Conservation (phyloP, 2,888 invertebrate species). For the Rhyacophila evoluta region DNA sequence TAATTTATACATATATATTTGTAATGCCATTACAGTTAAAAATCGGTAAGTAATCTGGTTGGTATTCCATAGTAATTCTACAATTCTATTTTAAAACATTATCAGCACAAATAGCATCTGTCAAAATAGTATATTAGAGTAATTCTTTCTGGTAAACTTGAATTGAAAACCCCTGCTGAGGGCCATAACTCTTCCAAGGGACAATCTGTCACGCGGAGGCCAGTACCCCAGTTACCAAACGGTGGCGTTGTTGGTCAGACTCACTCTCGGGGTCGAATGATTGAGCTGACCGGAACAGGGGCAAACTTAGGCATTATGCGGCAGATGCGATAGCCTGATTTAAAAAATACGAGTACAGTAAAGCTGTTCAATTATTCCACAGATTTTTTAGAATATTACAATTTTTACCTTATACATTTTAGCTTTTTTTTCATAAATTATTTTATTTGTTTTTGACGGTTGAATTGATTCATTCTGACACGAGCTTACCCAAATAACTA, state of each 20-base stretch:
- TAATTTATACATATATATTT: too few relatives aligned
- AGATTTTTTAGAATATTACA: too few relatives aligned
- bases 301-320: neutral
- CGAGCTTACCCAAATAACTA: too few relatives aligned
- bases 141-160: neutral
- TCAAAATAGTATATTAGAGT: neutral
- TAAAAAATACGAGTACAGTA: too few relatives aligned
- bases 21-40: too few relatives aligned
- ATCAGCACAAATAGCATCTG: neutral
- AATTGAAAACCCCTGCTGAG: conserved; percentile 31
- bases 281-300: neutral
- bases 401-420: too few relatives aligned
- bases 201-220: conserved; percentile 49
- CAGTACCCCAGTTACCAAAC: conserved; percentile 11
- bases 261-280: neutral
- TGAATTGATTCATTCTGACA: too few relatives aligned
- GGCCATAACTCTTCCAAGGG: conserved; percentile 48
- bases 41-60: too few relatives aligned
- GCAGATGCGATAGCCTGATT: neutral
- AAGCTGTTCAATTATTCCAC: too few relatives aligned
- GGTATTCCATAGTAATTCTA: too few relatives aligned
- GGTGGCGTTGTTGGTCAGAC: conserved; percentile 34
- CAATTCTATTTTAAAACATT: neutral
- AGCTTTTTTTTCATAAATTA: too few relatives aligned
- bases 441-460: too few relatives aligned